Percentiles rank a stretch among this genome's conserved stretches.
These are phyloP conservation scores for Synergus gifuensis DNA, from an alignment of 2,888 invertebrate genomes.

Conservation along the genomic window DNA sequence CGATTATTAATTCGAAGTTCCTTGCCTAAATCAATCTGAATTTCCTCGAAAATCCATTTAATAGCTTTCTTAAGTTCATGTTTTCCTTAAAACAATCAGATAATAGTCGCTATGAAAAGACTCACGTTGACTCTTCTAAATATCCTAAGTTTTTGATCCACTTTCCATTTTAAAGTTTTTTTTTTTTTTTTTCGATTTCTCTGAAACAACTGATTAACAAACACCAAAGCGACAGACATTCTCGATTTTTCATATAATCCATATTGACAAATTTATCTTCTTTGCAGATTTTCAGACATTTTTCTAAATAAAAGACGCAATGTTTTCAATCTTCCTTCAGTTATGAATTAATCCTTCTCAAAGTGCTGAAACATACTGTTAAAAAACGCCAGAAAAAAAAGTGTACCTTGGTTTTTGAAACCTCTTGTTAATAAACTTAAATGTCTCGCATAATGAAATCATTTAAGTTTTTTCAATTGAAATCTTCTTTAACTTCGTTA, in stretches of 20 bases:
- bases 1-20: constrained; percentile 42
- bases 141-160: neutral
- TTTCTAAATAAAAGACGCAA: neutral
- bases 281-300: neutral
- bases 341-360: neutral
- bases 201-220: neutral
- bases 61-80: neutral
- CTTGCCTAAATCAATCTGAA: constrained; percentile 26
- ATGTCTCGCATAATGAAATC: neutral
- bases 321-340: neutral
- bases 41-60: neutral
- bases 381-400: neutral
- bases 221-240: neutral
- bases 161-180: neutral
- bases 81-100: neutral
- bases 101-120: constrained; percentile 36
- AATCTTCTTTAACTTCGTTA: neutral
- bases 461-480: neutral
- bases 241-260: neutral
- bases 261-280: neutral
- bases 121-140: neutral
- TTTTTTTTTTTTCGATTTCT: neutral
- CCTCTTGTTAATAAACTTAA: neutral
- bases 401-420: neutral
- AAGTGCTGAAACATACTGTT: constrained; percentile 14